Evolutionary conservation across 2,113 vertebrate genomes (phyloP).

Genomic region (Aegotheles bennettii): DNA sequence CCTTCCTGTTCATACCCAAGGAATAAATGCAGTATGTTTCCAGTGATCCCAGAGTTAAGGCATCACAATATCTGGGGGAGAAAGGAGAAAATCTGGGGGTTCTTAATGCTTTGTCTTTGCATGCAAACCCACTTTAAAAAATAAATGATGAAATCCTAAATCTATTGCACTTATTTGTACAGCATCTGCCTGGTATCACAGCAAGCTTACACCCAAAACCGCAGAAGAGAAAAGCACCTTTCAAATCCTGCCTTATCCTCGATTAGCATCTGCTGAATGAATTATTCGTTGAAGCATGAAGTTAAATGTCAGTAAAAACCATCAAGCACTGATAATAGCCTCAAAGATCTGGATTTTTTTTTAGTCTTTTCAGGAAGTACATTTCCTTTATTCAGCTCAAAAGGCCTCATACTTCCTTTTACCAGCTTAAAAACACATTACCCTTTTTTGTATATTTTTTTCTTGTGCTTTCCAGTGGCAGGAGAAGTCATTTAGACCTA

Average conservation of each 20-base stretch:
- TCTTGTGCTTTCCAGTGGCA: not conserved
- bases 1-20: not conserved
- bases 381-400: conserved; percentile 2
- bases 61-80: not conserved
- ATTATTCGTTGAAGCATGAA: not conserved
- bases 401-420: not conserved
- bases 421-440: not conserved
- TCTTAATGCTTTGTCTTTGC: not conserved
- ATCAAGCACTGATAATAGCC: not conserved
- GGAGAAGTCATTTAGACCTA: not conserved
- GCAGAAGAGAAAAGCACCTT: not conserved
- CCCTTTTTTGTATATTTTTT: not conserved
- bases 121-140: not conserved
- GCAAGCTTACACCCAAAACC: not conserved
- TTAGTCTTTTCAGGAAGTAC: not conserved
- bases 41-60: not conserved
- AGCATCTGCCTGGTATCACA: not conserved
- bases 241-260: not conserved
- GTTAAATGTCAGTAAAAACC: not conserved
- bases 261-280: not conserved
- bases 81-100: not conserved
- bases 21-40: not conserved
- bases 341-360: not conserved
- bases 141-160: not conserved
- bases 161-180: not conserved